Percentiles rank a stretch among this genome's conserved stretches.
phyloP scores from a whole-genome alignment of 2,113 vertebrate genomes.

The Cebus imitator region DNA sequence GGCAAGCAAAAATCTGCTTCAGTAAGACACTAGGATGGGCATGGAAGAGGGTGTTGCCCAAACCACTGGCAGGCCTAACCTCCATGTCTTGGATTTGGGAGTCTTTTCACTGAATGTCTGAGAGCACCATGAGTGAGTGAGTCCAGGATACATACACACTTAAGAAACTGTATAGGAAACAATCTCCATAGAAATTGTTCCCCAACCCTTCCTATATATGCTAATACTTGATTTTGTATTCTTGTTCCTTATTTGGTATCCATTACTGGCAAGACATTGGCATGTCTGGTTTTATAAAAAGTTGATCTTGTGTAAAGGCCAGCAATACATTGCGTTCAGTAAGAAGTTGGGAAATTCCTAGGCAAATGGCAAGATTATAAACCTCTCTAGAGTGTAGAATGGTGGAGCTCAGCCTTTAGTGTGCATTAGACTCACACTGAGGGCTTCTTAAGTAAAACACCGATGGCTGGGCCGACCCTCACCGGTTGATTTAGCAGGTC shows the following conservation, averaged over 20 bases:
- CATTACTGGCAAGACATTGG: not conserved
- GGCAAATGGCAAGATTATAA: not conserved
- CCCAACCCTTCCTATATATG: not conserved
- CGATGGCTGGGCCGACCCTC: too few species aligned
- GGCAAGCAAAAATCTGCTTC: not conserved
- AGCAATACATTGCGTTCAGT: not conserved
- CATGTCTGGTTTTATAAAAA: not conserved
- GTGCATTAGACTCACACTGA: too few species aligned
- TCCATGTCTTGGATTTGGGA: not conserved
- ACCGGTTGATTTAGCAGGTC: accelerated
- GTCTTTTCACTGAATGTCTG: not conserved
- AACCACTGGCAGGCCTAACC: not conserved
- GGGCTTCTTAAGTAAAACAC: not conserved
- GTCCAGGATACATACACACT: not conserved
- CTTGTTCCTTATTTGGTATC: too few species aligned
- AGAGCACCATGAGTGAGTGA: not conserved
- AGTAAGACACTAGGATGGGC: not conserved
- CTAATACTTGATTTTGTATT: not conserved
- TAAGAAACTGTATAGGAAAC: not conserved
- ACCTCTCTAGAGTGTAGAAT: not conserved
- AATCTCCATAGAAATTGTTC: not conserved
- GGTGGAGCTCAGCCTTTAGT: not conserved
- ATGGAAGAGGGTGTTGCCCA: accelerated
- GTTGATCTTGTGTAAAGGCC: not conserved
- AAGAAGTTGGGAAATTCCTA: not conserved